Evolutionary conservation across 2,888 invertebrate species (phyloP).

Genomic region (Heterodera filipjevi): DNA sequence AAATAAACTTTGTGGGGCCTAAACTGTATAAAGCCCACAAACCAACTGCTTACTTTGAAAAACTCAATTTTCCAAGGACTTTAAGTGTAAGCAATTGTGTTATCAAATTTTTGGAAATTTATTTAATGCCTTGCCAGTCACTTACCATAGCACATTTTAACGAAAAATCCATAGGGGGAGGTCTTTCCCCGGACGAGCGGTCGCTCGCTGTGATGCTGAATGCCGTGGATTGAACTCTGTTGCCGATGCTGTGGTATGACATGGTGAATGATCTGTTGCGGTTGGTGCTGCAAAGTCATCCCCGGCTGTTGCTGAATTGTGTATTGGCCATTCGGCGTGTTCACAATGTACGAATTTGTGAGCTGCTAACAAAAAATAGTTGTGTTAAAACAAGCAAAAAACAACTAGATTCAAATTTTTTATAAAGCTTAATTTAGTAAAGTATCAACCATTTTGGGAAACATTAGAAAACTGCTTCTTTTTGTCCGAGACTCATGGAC

Average conservation of each 20-base stretch:
- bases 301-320: constrained; percentile 27
- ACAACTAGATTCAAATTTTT: too few species aligned
- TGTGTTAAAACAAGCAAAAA: too few species aligned
- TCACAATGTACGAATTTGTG: constrained; percentile 28
- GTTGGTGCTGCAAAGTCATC: constrained; percentile 19
- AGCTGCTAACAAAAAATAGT: neutral
- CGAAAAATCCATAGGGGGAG: constrained; percentile 74
- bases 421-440: too few species aligned
- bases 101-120: too few species aligned
- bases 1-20: too few species aligned
- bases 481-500: too few species aligned
- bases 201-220: constrained; percentile 44
- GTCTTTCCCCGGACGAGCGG: constrained; percentile 65
- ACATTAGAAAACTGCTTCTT: too few species aligned
- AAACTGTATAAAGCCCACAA: too few species aligned
- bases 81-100: neutral
- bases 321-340: constrained; percentile 27
- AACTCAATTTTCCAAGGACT: neutral
- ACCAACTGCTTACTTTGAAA: too few species aligned
- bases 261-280: constrained; percentile 29
- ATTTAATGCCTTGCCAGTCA: too few species aligned
- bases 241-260: constrained; percentile 27
- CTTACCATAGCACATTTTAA: constrained; percentile 88
- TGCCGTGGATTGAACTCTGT: constrained; percentile 13
- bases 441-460: too few species aligned